Conservation (phyloP, 2,113 vertebrate genomes). For the Thalassoma bifasciatum region DNA sequence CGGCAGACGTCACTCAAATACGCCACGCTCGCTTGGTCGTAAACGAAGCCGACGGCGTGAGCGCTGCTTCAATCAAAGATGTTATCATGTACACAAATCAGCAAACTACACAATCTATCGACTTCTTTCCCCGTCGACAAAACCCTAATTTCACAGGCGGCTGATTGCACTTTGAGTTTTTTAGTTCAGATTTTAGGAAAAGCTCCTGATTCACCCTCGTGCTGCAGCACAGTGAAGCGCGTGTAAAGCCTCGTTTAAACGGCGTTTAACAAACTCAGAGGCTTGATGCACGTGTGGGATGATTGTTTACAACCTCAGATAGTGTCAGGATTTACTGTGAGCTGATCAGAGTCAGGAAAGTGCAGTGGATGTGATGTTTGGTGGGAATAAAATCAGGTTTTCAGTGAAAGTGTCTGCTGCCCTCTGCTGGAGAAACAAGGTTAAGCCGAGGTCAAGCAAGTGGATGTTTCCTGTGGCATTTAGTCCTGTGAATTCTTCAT, state of each 20-base stretch:
- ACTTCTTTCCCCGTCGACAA: slow-evolving; percentile 16
- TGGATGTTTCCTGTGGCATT: neutral
- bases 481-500: slow-evolving; percentile 5
- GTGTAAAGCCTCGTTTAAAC: neutral
- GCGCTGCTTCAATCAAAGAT: too few relatives aligned
- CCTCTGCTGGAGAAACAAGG: slow-evolving; percentile 71
- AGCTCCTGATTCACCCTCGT: neutral
- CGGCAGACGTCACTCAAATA: neutral
- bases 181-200: neutral
- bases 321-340: slow-evolving; percentile 10
- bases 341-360: neutral
- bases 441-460: neutral
- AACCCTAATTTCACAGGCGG: slow-evolving; percentile 39
- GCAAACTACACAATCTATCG: slow-evolving; percentile 15
- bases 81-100: slow-evolving; percentile 11
- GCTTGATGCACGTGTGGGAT: neutral
- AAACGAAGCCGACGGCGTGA: neutral
- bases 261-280: slow-evolving; percentile 19
- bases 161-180: slow-evolving; percentile 1
- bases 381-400: neutral
- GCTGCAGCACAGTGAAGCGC: neutral
- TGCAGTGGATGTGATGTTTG: neutral
- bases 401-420: slow-evolving; percentile 58
- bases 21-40: neutral
- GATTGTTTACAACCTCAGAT: neutral